Percentiles rank a stretch among this genome's conserved stretches.
phyloP scores from a whole-genome alignment of 2,797 vertebrate genomes.

The Gadopsis bispinosus region DNA sequence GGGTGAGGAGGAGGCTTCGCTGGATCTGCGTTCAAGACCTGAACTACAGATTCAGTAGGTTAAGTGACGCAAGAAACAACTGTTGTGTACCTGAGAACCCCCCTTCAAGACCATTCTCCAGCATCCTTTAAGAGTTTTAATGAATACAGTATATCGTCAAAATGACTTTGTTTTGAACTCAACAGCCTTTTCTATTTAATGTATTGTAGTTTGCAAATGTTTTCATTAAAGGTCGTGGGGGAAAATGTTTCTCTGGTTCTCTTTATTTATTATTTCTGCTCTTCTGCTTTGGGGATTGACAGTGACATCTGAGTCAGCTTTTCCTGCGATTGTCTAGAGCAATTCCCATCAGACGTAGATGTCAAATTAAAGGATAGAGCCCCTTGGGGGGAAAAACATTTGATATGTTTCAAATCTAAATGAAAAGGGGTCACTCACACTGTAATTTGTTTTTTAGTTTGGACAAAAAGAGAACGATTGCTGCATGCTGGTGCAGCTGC shows the following conservation, averaged over 20 bases:
- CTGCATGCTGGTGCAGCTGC: constrained; percentile 16
- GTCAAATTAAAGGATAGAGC: not conserved
- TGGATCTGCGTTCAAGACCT: constrained; percentile 15
- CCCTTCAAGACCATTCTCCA: not conserved
- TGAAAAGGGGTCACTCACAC: constrained; percentile 10
- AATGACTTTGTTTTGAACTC: not conserved
- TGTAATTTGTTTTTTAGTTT: constrained; percentile 43
- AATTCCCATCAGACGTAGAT: not conserved
- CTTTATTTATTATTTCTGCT: not conserved
- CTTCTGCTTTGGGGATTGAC: not conserved
- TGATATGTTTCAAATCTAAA: constrained; percentile 6
- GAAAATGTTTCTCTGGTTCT: constrained; percentile 1
- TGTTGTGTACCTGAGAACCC: not conserved
- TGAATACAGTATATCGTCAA: not conserved
- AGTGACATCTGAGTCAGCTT: not conserved
- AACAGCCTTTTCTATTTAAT: not conserved
- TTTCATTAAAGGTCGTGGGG: not conserved
- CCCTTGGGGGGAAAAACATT: not conserved
- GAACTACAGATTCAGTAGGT: not conserved
- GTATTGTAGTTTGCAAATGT: not conserved
- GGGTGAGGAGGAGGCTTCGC: not conserved
- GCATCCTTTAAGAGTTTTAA: not conserved
- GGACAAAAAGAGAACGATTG: constrained; percentile 19
- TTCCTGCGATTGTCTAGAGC: not conserved
- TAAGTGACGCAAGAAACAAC: not conserved